phyloP scores from a whole-genome alignment of 2,888 invertebrate genomes.

The Drosophila falleni region DNA sequence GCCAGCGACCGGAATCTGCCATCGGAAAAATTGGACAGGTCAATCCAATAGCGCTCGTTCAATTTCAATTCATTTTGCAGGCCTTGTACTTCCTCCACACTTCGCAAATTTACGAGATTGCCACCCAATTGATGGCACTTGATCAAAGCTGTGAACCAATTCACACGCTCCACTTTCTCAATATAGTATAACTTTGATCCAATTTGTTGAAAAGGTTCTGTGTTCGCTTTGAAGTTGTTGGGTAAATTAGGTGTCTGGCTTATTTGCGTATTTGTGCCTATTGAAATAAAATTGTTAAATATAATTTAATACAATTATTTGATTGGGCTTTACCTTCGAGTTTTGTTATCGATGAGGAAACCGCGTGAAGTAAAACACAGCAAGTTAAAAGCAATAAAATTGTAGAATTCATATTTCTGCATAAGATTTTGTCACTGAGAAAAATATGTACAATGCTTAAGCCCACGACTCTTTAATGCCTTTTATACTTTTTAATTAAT shows the following conservation, averaged over 20 bases:
- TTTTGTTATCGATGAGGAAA: neutral
- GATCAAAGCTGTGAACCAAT: neutral
- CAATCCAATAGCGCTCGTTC: neutral
- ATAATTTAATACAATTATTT: neutral
- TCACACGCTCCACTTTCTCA: neutral
- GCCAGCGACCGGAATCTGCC: neutral
- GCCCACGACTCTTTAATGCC: neutral
- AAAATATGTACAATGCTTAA: neutral
- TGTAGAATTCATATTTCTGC: neutral
- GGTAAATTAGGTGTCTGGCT: neutral
- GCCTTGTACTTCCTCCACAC: neutral
- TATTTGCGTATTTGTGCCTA: neutral
- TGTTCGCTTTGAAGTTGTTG: neutral
- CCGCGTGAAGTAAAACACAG: neutral
- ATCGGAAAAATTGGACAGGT: neutral
- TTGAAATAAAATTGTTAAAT: neutral
- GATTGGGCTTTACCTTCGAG: neutral
- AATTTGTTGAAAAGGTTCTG: conserved; percentile 5
- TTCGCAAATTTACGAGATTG: neutral
- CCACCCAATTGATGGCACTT: neutral
- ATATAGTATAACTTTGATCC: conserved; percentile 1
- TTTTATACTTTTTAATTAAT: no score
- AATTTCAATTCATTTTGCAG: neutral
- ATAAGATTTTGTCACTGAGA: neutral
- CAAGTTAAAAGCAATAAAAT: neutral